A percentile compares a stretch with the other conserved stretches of the same genome.
Conservation (phyloP, 2,797 vertebrate genomes). For the Mycteria americana region DNA sequence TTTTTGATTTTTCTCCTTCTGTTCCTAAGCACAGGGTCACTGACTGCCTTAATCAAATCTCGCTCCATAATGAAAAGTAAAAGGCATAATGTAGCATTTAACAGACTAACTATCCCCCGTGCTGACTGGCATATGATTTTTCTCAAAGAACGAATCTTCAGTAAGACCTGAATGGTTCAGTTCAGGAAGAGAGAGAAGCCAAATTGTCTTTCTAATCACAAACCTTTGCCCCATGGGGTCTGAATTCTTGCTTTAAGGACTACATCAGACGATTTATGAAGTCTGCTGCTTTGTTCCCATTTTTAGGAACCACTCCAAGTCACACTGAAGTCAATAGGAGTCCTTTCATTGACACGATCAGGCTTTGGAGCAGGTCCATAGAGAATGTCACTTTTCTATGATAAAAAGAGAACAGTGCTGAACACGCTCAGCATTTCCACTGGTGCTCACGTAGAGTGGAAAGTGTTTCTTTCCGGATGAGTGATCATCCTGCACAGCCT, state of each 20-base stretch:
- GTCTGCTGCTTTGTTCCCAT: constrained; percentile 41
- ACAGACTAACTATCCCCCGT: not conserved
- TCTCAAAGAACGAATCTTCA: constrained; percentile 17
- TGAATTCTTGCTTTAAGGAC: constrained; percentile 36
- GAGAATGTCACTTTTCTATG: not conserved
- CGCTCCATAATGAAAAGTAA: constrained; percentile 1
- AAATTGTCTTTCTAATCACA: constrained; percentile 29
- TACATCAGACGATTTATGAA: constrained; percentile 44
- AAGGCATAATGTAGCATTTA: constrained; percentile 11
- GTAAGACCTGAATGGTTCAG: not conserved
- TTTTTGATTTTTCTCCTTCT: not conserved
- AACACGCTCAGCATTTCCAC: constrained; percentile 10
- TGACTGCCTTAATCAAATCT: constrained; percentile 34
- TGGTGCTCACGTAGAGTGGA: not conserved
- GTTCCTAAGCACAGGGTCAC: not conserved
- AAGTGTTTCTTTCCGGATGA: constrained; percentile 5
- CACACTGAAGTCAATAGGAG: constrained; percentile 25
- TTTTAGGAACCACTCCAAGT: constrained; percentile 48
- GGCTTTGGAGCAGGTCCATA: constrained; percentile 26
- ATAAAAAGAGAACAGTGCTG: constrained; percentile 2
- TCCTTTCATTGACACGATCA: constrained; percentile 1
- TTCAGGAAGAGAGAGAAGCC: constrained; percentile 13
- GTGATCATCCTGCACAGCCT: not conserved
- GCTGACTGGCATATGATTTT: constrained; percentile 18
- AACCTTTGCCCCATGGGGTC: constrained; percentile 34